A percentile compares a stretch with the other conserved stretches of the same genome.
These are phyloP conservation scores for Ectropis grisescens DNA, from an alignment of 1,140 invertebrate species.

Conservation along the genomic window DNA sequence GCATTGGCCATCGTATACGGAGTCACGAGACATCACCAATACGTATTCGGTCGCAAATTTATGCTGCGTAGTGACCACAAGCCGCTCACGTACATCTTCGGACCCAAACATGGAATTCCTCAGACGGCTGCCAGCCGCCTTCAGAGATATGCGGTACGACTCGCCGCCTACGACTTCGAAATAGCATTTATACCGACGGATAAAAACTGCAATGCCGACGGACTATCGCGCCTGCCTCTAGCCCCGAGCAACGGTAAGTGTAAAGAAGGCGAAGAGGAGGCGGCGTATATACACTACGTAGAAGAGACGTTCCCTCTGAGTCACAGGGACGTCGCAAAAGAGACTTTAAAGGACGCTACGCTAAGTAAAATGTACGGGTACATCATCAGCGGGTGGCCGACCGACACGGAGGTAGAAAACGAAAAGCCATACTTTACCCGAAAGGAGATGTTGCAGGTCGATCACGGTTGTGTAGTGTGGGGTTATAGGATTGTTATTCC, in stretches of 20 bases:
- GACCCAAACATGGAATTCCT: not conserved
- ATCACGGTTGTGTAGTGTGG: conserved; percentile 12
- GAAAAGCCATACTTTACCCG: conserved; percentile 10
- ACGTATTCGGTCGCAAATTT: conserved; percentile 3
- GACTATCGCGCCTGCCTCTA: not conserved
- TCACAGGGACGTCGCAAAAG: conserved; percentile 7
- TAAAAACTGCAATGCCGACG: not conserved
- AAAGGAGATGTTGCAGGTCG: no score
- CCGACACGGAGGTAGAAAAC: not conserved
- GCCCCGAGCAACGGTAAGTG: not conserved
- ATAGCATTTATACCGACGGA: not conserved
- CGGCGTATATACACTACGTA: conserved; percentile 6
- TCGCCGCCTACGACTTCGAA: conserved; percentile 1
- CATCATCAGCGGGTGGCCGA: conserved; percentile 17
- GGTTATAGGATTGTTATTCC: conserved; percentile 29
- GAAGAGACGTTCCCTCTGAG: conserved; percentile 7
- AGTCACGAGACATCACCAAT: conserved; percentile 5
- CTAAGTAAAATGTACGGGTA: conserved; percentile 14
- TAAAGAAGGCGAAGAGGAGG: not conserved
- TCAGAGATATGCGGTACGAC: conserved; percentile 1
- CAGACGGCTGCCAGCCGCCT: conserved; percentile 3
- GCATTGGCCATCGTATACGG: conserved; percentile 8
- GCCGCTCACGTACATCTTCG: conserved; percentile 1
- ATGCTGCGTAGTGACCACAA: conserved; percentile 1
- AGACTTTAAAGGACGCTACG: conserved; percentile 10